These are phyloP conservation scores for Drosophila bocqueti DNA, from an alignment of 1,140 invertebrate genomes.

Conservation along the genomic window DNA sequence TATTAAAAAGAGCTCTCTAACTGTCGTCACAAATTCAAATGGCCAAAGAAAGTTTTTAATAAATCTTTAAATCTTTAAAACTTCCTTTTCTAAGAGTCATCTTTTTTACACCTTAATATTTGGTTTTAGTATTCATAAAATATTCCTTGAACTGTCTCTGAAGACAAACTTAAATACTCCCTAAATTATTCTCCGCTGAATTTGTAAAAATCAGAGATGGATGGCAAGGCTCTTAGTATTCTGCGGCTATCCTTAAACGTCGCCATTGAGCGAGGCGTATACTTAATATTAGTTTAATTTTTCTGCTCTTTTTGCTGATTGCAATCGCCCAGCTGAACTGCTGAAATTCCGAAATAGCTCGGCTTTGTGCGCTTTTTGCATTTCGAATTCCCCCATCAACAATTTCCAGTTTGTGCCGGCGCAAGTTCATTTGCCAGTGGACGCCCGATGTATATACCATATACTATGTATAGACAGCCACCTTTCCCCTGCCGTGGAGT, in stretches of 20 bases:
- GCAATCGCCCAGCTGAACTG: slow-evolving; percentile 36
- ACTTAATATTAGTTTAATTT: slow-evolving; percentile 70
- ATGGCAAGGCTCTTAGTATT: neutral
- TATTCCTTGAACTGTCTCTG: neutral
- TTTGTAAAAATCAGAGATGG: neutral
- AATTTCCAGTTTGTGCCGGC: slow-evolving; percentile 60
- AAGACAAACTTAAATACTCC: neutral
- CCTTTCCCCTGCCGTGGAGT: neutral
- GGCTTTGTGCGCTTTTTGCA: slow-evolving; percentile 61
- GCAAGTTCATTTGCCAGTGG: slow-evolving; percentile 59
- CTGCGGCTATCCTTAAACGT: slow-evolving; percentile 14
- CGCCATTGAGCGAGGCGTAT: slow-evolving; percentile 38
- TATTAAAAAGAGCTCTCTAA: neutral
- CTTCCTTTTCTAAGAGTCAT: neutral
- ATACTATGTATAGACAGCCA: slow-evolving; percentile 1
- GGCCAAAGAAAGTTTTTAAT: neutral
- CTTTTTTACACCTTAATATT: neutral
- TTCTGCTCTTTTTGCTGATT: slow-evolving; percentile 19
- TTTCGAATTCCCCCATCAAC: slow-evolving; percentile 55
- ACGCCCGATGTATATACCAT: slow-evolving; percentile 11
- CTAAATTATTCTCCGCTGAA: neutral
- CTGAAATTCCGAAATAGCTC: slow-evolving; percentile 48
- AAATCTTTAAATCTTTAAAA: no score
- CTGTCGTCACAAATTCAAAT: no score
- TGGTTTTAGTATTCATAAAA: neutral